Evolutionary conservation across 2,797 vertebrate species (phyloP).

Genomic region (Scyliorhinus canicula): DNA sequence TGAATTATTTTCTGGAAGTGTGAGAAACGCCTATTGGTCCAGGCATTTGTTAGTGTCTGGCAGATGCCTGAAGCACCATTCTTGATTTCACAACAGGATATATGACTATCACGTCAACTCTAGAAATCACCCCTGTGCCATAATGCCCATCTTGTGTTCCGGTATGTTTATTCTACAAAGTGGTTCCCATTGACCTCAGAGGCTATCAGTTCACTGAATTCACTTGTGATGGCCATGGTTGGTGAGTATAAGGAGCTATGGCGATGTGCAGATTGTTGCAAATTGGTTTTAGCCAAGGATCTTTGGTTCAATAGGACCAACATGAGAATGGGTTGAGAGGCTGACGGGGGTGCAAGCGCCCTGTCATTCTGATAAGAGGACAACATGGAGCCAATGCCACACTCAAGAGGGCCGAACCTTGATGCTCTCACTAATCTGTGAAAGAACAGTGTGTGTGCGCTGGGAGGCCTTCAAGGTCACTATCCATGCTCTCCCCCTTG

Average conservation of each 20-base stretch:
- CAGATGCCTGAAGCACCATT: not conserved
- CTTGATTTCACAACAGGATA: not conserved
- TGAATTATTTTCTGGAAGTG: not conserved
- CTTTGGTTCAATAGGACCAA: not conserved
- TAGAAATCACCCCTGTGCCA: no score
- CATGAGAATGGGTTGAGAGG: not conserved
- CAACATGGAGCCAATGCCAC: not conserved
- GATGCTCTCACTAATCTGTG: no score
- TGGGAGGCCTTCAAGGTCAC: not conserved
- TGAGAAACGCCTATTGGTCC: no score
- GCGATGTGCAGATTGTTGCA: not conserved
- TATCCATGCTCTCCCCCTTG: not conserved
- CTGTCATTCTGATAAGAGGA: not conserved
- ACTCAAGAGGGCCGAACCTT: no score
- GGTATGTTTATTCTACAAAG: not conserved
- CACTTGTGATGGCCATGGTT: not conserved
- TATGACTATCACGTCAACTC: not conserved
- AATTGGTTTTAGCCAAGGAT: no score
- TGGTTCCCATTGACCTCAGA: not conserved
- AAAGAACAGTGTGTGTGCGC: not conserved
- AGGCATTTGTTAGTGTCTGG: not conserved
- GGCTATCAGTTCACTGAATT: no score
- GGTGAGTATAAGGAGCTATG: not conserved
- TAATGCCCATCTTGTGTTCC: no score
- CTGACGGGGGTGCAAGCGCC: not conserved